Evolutionary conservation across 2,113 vertebrate species (phyloP), one percentile per base, ranked within the genome.

Genomic region (Scomber scombrus): DNA sequence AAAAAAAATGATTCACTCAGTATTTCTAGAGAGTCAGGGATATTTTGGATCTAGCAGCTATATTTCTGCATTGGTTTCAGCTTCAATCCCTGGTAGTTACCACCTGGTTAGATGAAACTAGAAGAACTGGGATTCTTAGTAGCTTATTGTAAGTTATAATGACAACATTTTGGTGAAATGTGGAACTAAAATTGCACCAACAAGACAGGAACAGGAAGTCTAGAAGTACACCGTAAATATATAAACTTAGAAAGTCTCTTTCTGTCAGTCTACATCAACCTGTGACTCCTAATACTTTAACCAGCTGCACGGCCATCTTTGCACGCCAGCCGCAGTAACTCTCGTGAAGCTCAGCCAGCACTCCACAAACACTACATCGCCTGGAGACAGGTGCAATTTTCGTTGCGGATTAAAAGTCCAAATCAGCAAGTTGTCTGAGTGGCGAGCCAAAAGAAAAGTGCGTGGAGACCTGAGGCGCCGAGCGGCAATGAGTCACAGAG

Each of bases 371-470:
- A 68, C 62, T 40, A 70, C 73, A 75, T 50, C 69, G 84, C 84
- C 88, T 34, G 8, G 16, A 88, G 90, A 81, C 82, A 86, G 79
- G 87, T 84, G 66, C 80, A 57, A 57, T 89, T 88, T 85, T 86
- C 82, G 78, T 82, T 79, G 84, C 74, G 90, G 85, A 93, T 92
- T 86, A 92, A 89, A 92, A 87, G 68, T 89, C 85, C 71, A 91
- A 88, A 93, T 92, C 89, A 91, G 86, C 83, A 91, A 91, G 80
- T 89, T 88, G 85, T 90, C 85, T 86, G 78, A 85, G 84, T 72
- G 62, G 84, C n/a, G 31, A 92, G 85, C 86, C 88, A 75, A 90
- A 75, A 87, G 85, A 84, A 57, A 71, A 72, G 65, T 47, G 81
- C 9, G 15, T 16, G 65, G 64, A 75, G 77, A 81, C 90, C 84